Base-by-base conservation (phyloP, 2,113 vertebrate genomes). In the Pterophyllum scalare region DNA sequence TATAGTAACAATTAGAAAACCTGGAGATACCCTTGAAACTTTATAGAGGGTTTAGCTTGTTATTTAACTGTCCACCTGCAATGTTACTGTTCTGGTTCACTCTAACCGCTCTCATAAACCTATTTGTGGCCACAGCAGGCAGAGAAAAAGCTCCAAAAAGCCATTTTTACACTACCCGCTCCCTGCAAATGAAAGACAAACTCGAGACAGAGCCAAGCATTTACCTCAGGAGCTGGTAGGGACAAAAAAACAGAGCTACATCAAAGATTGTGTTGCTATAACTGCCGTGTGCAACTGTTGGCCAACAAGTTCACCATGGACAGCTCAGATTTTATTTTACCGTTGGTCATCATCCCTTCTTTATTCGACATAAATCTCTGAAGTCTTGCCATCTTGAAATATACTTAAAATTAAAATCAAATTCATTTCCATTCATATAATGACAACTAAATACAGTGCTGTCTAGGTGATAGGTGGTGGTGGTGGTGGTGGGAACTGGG, bases 401-500 rank as follows among this genome's bases (percentile, higher is more conserved):
- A 70, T 49, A 1, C 11, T 20, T 49, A 70, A 28, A 49, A 67
- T 67, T 19, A 46, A 67, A 70, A 15, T 46, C 43, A 15, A 46
- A 49, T 70, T 7, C 6, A 49, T 49, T 20, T 49, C 12, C 5
- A 1, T 70, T 28, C 26, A 70, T 49, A 49, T 28, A 43, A 70
- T 17, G 19, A 28, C 0, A 70, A 70, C 43, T 70, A 49, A 0
- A 70, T 10, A 7, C 24, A 13, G 43, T 24, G 4, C 9, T 70
- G 65, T 49, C 43, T 49, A 2, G 15, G 33, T 13, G 49, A 1
- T 72, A 28, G 46, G 3, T 14, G 43, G 4, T 46, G 43, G 24
- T 72, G 82, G 58, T 52, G 3, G 40, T 52, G 40, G 78, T 56
- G 57, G 57, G 67, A 77, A 79, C 77, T 75, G 78, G 65, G 24